phyloP scores from a whole-genome alignment of 2,113 vertebrate species.

The Eulemur macaco region DNA sequence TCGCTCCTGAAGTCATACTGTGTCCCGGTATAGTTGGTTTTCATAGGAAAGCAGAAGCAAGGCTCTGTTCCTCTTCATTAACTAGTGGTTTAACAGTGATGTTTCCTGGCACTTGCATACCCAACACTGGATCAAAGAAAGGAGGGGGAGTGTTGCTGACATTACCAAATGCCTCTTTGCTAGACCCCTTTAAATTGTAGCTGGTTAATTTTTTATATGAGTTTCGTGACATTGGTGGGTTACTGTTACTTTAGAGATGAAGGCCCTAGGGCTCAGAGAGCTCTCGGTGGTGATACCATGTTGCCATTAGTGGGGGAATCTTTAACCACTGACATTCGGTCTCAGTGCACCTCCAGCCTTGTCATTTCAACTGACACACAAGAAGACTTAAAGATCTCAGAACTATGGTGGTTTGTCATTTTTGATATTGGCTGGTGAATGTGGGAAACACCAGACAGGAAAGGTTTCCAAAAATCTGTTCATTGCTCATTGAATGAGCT shows the following conservation, averaged over 20 bases:
- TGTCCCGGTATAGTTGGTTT: background rate
- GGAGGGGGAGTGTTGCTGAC: background rate
- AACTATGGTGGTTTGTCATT: background rate
- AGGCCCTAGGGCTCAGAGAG: background rate
- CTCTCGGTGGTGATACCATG: background rate
- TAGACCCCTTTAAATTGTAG: background rate
- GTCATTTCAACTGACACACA: background rate
- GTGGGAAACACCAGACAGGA: background rate
- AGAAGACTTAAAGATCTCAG: background rate
- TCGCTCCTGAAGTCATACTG: background rate
- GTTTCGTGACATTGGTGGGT: background rate
- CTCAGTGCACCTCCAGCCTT: background rate
- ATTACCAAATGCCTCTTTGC: background rate
- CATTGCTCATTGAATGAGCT: background rate
- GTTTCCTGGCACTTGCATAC: background rate
- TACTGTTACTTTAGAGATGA: background rate
- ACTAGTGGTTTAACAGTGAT: background rate
- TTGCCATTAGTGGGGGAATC: fast-evolving
- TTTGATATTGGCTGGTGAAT: background rate
- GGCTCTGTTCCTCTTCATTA: background rate
- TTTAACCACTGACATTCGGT: background rate
- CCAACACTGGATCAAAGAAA: background rate
- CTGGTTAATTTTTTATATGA: background rate
- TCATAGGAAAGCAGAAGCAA: background rate
- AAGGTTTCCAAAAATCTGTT: background rate